Evolutionary conservation across 64 coral and sea anemone species (phyloP), one percentile per base, ranked within the genome.

Genomic region (Pocillopora verrucosa): DNA sequence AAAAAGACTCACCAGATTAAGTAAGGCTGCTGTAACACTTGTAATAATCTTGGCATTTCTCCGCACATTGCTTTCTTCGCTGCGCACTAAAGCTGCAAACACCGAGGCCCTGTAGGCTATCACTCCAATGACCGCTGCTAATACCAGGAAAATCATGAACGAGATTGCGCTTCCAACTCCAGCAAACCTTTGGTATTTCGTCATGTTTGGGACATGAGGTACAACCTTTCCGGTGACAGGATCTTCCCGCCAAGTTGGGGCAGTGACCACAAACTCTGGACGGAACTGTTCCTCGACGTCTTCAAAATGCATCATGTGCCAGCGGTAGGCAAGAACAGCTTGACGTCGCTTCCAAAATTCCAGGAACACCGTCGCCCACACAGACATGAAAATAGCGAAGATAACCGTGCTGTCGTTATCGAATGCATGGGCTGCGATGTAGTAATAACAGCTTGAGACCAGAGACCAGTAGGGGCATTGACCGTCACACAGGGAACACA

Each of bases 261-360:
- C 93, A 41, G 79, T 73, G 5, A 76, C 91, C 2, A 99, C n/a
- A 72, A 99, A 99, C 36, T 95, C 93, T 12, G 97, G 97, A 14
- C 97, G 97, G 59, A 92, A 89, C 64, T 95, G 94, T 69, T 99
- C 97, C 79, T 99, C 94, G 35, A 75, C 35, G 17, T 95, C 94
- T 78, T 95, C 90, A 77, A 89, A 93, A 68, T 95, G 93, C 90
- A 93, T 95, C 87, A 99, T 95, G 59, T 99, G 91, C 97, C 97
- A 99, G 34, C 91, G 87, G 17, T 95, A 99, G n/a, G 97, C 91
- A 13, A 99, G 91, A 12, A 95, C 88, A 60, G 94, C 97, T 86
- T 99, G 93, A 30, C 87, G 90, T 4, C 97, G 88, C 72, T 99
- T 99, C 97, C 97, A 99, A 76, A 95, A 99, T 38, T 99, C 97